Conservation (phyloP, 1,140 invertebrate species). For the Lepidurus couesii region DNA sequence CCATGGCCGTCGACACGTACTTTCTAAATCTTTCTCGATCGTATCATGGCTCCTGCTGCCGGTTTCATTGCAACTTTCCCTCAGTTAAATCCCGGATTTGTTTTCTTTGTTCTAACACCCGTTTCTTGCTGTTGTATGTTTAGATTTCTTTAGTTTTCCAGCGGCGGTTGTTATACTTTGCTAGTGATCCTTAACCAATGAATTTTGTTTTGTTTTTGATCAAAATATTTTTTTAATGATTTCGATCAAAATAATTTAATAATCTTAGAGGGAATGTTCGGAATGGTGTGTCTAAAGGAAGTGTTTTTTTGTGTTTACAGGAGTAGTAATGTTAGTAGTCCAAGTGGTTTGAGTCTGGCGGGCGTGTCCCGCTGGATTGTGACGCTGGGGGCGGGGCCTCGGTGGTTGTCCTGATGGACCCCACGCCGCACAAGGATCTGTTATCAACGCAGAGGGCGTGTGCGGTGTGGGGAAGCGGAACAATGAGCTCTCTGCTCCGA, state of each 20-base stretch:
- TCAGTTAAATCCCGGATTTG: background rate
- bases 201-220: no score
- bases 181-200: no score
- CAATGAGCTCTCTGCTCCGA: constrained; percentile 62
- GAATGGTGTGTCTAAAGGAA: no score
- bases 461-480: constrained; percentile 65
- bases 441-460: constrained; percentile 57
- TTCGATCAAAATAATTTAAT: no score
- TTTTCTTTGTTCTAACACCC: background rate
- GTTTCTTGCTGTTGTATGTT: background rate
- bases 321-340: constrained; percentile 1
- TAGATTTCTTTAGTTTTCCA: background rate
- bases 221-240: no score
- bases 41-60: background rate
- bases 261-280: no score
- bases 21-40: background rate
- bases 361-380: constrained; percentile 51
- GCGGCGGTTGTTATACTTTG: background rate
- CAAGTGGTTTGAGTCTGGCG: background rate
- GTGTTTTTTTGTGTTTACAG: background rate
- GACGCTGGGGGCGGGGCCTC: constrained; percentile 95
- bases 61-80: background rate
- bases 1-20: constrained; percentile 4
- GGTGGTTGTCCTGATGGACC: constrained; percentile 93
- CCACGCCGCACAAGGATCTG: constrained; percentile 61